These are phyloP conservation scores for Polyergus mexicanus DNA, from an alignment of 1,140 invertebrate species.

Conservation along the genomic window DNA sequence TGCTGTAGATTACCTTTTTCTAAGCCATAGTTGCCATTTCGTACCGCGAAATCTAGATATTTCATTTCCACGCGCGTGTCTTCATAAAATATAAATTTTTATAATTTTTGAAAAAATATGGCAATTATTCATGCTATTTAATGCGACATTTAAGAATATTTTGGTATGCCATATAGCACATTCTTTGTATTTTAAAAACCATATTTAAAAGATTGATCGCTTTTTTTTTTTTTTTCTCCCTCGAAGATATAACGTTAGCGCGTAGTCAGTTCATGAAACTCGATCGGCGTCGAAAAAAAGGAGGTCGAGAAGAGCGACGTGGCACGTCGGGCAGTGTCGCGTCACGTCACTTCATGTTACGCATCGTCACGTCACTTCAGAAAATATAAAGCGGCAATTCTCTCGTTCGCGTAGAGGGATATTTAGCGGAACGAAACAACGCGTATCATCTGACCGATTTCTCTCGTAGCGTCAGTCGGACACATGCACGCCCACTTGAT, in stretches of 20 bases:
- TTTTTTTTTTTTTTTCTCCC: background rate
- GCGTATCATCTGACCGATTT: constrained; percentile 39
- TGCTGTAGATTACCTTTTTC: no score
- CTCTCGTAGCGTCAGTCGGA: background rate
- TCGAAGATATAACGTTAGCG: background rate
- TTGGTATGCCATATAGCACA: background rate
- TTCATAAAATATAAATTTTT: background rate
- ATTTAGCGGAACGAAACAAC: constrained; percentile 56
- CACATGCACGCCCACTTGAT: background rate
- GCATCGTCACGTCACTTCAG: constrained; percentile 52
- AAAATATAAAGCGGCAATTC: constrained; percentile 56
- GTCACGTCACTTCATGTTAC: constrained; percentile 43
- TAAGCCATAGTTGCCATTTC: background rate
- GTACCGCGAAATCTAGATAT: background rate
- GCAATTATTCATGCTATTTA: background rate
- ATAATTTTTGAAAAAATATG: background rate
- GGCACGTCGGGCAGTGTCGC: constrained; percentile 39
- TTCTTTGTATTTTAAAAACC: background rate
- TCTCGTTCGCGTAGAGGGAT: constrained; percentile 52
- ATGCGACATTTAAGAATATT: background rate
- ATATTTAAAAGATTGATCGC: background rate
- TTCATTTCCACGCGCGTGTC: background rate
- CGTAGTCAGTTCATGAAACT: background rate
- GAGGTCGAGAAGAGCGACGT: constrained; percentile 17
- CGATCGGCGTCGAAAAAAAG: constrained; percentile 5